Conservation (phyloP, 1,140 invertebrate species). For the Bombus superbus region DNA sequence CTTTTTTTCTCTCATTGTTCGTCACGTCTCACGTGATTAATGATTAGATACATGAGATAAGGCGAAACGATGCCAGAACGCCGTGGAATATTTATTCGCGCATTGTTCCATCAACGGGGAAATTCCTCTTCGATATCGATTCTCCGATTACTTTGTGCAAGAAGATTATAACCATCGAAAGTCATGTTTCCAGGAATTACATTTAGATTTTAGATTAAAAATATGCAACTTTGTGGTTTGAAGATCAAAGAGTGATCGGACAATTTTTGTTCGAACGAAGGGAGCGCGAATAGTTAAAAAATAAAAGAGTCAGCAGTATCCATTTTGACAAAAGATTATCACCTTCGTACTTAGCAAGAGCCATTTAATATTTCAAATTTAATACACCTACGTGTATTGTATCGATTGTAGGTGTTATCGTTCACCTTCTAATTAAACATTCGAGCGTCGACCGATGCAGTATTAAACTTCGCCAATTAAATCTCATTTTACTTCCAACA, state of each 20-base stretch:
- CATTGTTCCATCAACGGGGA: not conserved
- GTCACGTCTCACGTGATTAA: constrained; percentile 25
- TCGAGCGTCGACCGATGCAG: too few relatives aligned
- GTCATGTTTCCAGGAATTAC: not conserved
- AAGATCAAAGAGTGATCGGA: too few relatives aligned
- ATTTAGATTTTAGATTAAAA: too few relatives aligned
- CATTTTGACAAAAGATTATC: too few relatives aligned
- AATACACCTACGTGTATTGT: too few relatives aligned
- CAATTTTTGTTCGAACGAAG: not conserved
- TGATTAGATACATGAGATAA: constrained; percentile 44
- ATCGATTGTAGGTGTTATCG: too few relatives aligned
- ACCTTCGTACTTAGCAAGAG: too few relatives aligned
- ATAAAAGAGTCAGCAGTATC: not conserved
- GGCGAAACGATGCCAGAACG: constrained; percentile 5
- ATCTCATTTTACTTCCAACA: too few relatives aligned
- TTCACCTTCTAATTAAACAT: too few relatives aligned
- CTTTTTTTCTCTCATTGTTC: not conserved
- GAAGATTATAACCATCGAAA: not conserved
- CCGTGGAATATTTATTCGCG: not conserved
- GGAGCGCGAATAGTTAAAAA: not conserved
- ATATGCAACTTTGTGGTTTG: too few relatives aligned
- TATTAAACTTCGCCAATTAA: too few relatives aligned
- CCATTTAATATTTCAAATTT: too few relatives aligned
- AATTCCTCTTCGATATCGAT: not conserved
- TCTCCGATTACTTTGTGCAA: not conserved